These are phyloP conservation scores for Sitophilus oryzae DNA, from an alignment of 1,140 invertebrate genomes.

Conservation along the genomic window DNA sequence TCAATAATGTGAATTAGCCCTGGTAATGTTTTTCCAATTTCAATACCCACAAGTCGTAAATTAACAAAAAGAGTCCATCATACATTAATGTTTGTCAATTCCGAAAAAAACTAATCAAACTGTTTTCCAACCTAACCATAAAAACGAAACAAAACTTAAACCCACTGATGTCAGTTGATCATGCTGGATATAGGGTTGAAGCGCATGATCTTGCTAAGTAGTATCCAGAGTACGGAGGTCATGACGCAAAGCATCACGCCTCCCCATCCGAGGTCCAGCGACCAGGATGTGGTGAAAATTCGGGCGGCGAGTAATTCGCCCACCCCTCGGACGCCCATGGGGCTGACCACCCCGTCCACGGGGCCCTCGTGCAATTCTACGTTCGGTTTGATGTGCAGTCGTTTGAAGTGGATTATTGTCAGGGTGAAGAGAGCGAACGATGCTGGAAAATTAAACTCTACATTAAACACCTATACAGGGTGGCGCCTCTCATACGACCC, in stretches of 20 bases:
- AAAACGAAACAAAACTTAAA: conserved; percentile 21
- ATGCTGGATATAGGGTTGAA: conserved; percentile 74
- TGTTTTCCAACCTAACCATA: too few species aligned
- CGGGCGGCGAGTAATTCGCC: conserved; percentile 49
- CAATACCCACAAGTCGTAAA: too few species aligned
- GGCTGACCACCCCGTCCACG: conserved; percentile 60
- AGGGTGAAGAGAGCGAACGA: conserved; percentile 83
- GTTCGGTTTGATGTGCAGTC: conserved; percentile 60
- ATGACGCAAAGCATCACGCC: conserved; percentile 72
- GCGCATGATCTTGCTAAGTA: conserved; percentile 83
- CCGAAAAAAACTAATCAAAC: too few species aligned
- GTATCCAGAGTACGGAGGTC: conserved; percentile 76
- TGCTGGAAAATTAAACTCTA: too few species aligned
- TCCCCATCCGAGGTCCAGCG: conserved; percentile 74
- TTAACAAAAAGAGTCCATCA: too few species aligned
- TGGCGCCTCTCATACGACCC: too few species aligned
- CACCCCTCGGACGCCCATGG: conserved; percentile 46
- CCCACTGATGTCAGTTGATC: conserved; percentile 50
- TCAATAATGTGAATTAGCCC: too few species aligned
- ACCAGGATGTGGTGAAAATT: conserved; percentile 74
- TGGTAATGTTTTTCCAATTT: too few species aligned
- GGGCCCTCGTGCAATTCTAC: conserved; percentile 52
- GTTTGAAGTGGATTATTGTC: conserved; percentile 84
- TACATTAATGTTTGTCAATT: too few species aligned
- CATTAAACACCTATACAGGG: too few species aligned